Percentiles rank a stretch among this genome's conserved stretches.
These are phyloP conservation scores for Zygothrica quintamaculata DNA, from an alignment of 2,888 invertebrate genomes.

Conservation along the genomic window DNA sequence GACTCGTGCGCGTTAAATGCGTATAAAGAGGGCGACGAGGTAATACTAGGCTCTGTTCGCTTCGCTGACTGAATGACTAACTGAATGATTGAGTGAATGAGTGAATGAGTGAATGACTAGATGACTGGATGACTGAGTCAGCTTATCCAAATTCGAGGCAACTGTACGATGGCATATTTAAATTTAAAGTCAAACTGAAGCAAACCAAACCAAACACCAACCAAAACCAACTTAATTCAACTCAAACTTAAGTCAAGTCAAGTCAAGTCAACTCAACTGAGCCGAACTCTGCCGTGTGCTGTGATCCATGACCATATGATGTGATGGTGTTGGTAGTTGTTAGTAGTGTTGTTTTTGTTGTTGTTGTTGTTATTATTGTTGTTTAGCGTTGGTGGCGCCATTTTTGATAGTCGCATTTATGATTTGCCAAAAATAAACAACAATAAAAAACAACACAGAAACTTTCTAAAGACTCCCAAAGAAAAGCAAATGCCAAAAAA, in stretches of 20 bases:
- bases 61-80: conserved; percentile 52
- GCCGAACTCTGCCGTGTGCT: conserved; percentile 47
- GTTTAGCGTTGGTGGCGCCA: conserved; percentile 61
- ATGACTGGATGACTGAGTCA: conserved; percentile 39
- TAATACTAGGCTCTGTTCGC: conserved; percentile 50
- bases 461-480: conserved; percentile 63
- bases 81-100: too few relatives aligned
- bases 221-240: conserved; percentile 12
- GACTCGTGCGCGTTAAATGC: conserved; percentile 53
- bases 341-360: background rate
- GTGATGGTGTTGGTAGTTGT: conserved; percentile 1
- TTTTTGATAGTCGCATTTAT: conserved; percentile 69
- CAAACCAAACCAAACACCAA: conserved; percentile 8
- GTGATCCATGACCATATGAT: conserved; percentile 71
- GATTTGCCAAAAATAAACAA: conserved; percentile 76
- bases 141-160: conserved; percentile 59
- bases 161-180: conserved; percentile 65
- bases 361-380: too few relatives aligned
- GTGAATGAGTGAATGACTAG: too few relatives aligned
- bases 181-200: conserved; percentile 38
- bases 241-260: conserved; percentile 24
- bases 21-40: conserved; percentile 8
- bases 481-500: too few relatives aligned
- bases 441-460: too few relatives aligned
- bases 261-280: conserved; percentile 28